These are phyloP conservation scores for Apodemia zela DNA, from an alignment of 2,888 invertebrate species.

Conservation along the genomic window DNA sequence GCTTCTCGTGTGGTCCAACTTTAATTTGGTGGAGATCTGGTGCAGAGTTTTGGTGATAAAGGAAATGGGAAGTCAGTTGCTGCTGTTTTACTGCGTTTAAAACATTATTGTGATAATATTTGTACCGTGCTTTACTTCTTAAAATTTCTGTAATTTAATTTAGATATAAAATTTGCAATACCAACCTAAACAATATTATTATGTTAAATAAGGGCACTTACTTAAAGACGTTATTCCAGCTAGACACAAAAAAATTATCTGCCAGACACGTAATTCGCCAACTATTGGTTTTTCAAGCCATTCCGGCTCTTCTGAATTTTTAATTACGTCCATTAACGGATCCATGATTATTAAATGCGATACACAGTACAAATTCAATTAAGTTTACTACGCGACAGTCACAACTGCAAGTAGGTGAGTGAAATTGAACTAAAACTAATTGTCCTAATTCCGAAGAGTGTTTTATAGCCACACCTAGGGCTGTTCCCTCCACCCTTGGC, in stretches of 20 bases:
- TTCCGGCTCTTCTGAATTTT: slow-evolving; percentile 77
- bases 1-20: too few relatives aligned
- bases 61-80: too few relatives aligned
- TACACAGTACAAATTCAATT: slow-evolving; percentile 20
- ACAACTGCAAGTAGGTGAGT: slow-evolving; percentile 14
- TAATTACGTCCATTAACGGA: slow-evolving; percentile 62
- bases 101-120: too few relatives aligned
- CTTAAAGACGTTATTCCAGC: slow-evolving; percentile 82
- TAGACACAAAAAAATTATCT: slow-evolving; percentile 86
- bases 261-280: slow-evolving; percentile 89
- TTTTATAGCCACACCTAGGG: slow-evolving; percentile 61
- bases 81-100: too few relatives aligned
- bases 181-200: too few relatives aligned
- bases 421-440: slow-evolving; percentile 52
- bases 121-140: too few relatives aligned
- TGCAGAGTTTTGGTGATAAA: too few relatives aligned
- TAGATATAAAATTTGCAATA: too few relatives aligned
- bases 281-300: slow-evolving; percentile 87
- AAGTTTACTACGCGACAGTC: neutral
- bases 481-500: slow-evolving; percentile 53
- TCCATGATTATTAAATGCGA: slow-evolving; percentile 45
- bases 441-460: slow-evolving; percentile 68
- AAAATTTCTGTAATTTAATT: too few relatives aligned
- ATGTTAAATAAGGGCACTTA: slow-evolving; percentile 50
- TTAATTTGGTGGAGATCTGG: too few relatives aligned